Evolutionary conservation across 2,888 invertebrate species (phyloP).

Genomic region (Trachelus troglodyta): DNA sequence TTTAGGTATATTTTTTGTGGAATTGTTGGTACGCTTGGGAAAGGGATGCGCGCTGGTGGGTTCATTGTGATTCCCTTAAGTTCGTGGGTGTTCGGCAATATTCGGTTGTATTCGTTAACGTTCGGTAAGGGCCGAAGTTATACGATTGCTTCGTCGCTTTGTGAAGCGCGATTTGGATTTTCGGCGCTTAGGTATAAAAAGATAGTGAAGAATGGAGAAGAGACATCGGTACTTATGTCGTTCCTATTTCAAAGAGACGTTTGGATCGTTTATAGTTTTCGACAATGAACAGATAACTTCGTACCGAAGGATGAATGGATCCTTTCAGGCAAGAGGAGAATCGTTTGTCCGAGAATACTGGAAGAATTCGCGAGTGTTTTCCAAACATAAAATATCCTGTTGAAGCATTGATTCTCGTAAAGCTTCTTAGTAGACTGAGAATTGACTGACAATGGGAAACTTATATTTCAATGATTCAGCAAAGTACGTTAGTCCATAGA

Average conservation of each 20-base stretch:
- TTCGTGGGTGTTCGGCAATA: not conserved
- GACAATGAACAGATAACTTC: not conserved
- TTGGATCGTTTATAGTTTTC: not conserved
- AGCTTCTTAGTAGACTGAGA: constrained; percentile 29
- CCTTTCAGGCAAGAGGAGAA: not conserved
- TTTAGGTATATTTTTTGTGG: not conserved
- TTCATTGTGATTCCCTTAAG: not conserved
- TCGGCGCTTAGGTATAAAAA: not conserved
- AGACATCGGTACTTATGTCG: not conserved
- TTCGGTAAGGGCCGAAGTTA: not conserved
- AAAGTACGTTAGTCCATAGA: not conserved
- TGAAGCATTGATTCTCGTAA: constrained; percentile 26
- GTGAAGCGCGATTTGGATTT: not conserved
- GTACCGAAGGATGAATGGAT: not conserved
- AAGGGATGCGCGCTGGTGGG: not conserved
- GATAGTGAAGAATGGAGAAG: not conserved
- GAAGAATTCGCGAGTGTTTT: constrained; percentile 12
- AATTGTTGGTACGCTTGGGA: not conserved
- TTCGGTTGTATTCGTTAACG: not conserved
- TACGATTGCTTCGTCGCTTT: not conserved
- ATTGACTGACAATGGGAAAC: constrained; percentile 24
- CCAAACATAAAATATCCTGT: constrained; percentile 21
- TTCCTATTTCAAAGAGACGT: not conserved
- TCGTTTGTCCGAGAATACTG: constrained; percentile 14
- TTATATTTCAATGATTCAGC: constrained; percentile 12